Evolutionary conservation across 1,140 invertebrate species (phyloP).

Genomic region (Sinonovacula constricta): DNA sequence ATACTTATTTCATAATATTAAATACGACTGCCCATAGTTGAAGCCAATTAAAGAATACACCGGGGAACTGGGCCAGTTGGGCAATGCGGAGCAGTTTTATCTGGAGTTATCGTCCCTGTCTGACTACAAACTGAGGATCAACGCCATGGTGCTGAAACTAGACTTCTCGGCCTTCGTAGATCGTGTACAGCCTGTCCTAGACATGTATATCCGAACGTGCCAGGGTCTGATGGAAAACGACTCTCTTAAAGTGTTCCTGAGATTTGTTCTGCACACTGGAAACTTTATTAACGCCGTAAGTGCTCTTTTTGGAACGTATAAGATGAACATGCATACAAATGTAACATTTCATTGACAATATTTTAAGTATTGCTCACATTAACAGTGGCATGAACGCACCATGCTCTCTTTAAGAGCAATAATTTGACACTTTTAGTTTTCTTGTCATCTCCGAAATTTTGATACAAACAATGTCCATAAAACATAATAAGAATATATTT

Average conservation of each 20-base stretch:
- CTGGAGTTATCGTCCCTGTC: slow-evolving; percentile 58
- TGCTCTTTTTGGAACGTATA: no score
- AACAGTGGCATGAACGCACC: no score
- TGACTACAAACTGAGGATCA: slow-evolving; percentile 94
- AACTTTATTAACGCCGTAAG: slow-evolving; percentile 79
- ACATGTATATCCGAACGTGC: slow-evolving; percentile 92
- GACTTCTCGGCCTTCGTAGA: slow-evolving; percentile 95
- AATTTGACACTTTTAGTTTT: no score
- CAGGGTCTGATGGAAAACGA: slow-evolving; percentile 77
- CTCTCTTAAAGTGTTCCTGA: slow-evolving; percentile 74
- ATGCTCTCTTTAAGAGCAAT: no score
- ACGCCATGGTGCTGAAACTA: slow-evolving; percentile 90
- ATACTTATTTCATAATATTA: no score
- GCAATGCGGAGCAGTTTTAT: slow-evolving; percentile 75
- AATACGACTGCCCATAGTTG: no score
- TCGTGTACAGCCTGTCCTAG: slow-evolving; percentile 94
- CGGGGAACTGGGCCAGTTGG: slow-evolving; percentile 70
- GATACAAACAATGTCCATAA: no score
- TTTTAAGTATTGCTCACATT: no score
- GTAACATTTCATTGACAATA: no score
- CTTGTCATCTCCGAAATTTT: no score
- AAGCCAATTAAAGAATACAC: slow-evolving; percentile 67
- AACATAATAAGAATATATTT: no score
- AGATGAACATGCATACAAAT: no score
- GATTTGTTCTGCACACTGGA: slow-evolving; percentile 74